Evolutionary conservation across 1,140 invertebrate species (phyloP), one percentile per base, ranked within the genome.

Genomic region (Trypoxylus dichotomus): DNA sequence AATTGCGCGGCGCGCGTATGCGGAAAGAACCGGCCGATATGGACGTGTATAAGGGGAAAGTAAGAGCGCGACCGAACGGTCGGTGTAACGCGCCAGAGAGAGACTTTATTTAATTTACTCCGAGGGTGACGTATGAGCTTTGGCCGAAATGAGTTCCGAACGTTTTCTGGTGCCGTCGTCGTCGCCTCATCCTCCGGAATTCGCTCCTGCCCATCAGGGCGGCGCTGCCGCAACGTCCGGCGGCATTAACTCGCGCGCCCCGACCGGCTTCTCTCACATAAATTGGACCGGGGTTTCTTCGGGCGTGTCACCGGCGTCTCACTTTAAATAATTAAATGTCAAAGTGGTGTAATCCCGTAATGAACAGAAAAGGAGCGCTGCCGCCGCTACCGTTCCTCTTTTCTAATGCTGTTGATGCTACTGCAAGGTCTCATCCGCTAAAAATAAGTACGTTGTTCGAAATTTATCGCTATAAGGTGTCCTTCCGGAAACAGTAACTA

Each of bases 311-410:
- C 77, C 79, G 79, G 79, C 78, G 79, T 82, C 81, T 83, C 82
- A 83, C 82, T 83, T 83, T 83, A 83, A 83, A 83, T 83, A 83
- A 83, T 83, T 83, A 83, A 83, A 83, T 80, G 82, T 83, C 82
- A 83, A 82, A 83, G 81, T 79, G 79, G 79, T 77, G 82, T 82
- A 83, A 83, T 82, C 82, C 79, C 79, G 79, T 83, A 82, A 83
- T 83, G 82, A 83, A 83, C 80, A 83, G 60, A 68, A 24, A 68
- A 68, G 60, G 60, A 68, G 60, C 19, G 60, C 21, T 58, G 47
- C 21, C 60, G 60, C 15, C 15, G 60, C 24, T 68, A 19, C 60
- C 19, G 24, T 37, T 68, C 60, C 27, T 68, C 24, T 27, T 21
- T 27, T 27, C 32, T 37, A 0, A 5, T 37, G 5, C 32, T 8